Percentiles rank a stretch among this genome's conserved stretches.
Conservation (phyloP, 2,797 vertebrate genomes). For the Argyrosomus regius region DNA sequence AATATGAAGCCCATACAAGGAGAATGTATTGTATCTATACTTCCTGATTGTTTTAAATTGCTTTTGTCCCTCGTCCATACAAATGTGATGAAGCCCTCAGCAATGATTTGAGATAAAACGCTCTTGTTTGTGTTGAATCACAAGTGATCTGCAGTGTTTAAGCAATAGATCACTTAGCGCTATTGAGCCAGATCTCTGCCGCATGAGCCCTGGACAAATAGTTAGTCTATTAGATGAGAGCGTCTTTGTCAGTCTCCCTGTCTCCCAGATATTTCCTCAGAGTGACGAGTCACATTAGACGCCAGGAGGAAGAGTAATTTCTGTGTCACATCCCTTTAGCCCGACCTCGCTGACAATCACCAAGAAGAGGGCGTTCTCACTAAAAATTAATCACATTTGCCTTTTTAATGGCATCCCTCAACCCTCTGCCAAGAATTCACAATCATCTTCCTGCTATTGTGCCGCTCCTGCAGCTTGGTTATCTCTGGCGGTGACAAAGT, state of each 20-base stretch:
- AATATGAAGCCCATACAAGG: neutral
- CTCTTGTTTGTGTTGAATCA: conserved; percentile 65
- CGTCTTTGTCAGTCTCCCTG: conserved; percentile 81
- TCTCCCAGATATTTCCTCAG: conserved; percentile 81
- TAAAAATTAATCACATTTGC: conserved; percentile 87
- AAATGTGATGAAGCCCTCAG: conserved; percentile 41
- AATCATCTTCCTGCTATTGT: conserved; percentile 67
- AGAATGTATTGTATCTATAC: conserved; percentile 15
- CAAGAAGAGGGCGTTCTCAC: conserved; percentile 81
- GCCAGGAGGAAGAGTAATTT: conserved; percentile 86
- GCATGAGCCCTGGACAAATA: conserved; percentile 76
- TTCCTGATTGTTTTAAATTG: conserved; percentile 38
- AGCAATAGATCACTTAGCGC: conserved; percentile 70
- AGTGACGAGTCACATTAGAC: conserved; percentile 86
- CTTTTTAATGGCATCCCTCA: conserved; percentile 83
- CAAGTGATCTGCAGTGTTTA: conserved; percentile 65
- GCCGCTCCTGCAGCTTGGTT: conserved; percentile 47
- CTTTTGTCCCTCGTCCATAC: conserved; percentile 30
- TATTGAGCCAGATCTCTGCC: conserved; percentile 54
- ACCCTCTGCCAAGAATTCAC: conserved; percentile 81
- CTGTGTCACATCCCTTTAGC: conserved; percentile 88
- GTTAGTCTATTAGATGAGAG: conserved; percentile 83
- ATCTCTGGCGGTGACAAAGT: conserved; percentile 69
- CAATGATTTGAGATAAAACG: conserved; percentile 43
- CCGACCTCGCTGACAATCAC: conserved; percentile 80